Evolutionary conservation across 2,888 invertebrate genomes (phyloP), one percentile per base, ranked within the genome.

Genomic region (Sarcophaga variegata): DNA sequence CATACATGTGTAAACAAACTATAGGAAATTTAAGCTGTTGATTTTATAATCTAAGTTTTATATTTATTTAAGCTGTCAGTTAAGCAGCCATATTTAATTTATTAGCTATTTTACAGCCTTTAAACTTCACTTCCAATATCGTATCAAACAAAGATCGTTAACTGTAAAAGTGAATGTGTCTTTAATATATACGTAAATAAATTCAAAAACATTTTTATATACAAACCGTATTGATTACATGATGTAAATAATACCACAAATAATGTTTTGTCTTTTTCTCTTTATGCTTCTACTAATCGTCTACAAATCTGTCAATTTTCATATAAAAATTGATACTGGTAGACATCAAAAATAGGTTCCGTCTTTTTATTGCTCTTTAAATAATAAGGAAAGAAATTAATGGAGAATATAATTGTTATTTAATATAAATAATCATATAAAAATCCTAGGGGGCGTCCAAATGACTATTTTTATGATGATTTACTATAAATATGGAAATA

Each of bases 81-180:
- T 72, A 81, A 78, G 64, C 78, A 74, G 72, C 78, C 78, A 75
- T 78, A 78, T 85, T 74, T 77, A 63, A 81, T 81, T 81, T 78
- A 85, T 81, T 63, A 78, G 37, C 54, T 60, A 81, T 85, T 85
- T 85, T 81, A 81, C 78, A 81, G 78, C 59, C 78, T 77, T 81
- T 85, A 69, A 85, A 81, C 67, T 78, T 59, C n/a, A 59, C 45
- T 59, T 17, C 17, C 20, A 6, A 63, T 45, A 14, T 67, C 14
- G 22, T 22, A 59, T 71, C 25, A 8, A 71, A 25, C 3, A 63
- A 62, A 37, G 37, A 78, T 14, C 59, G 60, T 62, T 59, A 71
- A 47, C 45, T 14, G 12, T 54, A 54, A 78, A 83, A 79, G 78
- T 74, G 83, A 83, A 83, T 83, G 79, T 74, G 66, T 60, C 27